Base-by-base conservation (phyloP, 2,113 vertebrate genomes). In the Eolophus roseicapilla region DNA sequence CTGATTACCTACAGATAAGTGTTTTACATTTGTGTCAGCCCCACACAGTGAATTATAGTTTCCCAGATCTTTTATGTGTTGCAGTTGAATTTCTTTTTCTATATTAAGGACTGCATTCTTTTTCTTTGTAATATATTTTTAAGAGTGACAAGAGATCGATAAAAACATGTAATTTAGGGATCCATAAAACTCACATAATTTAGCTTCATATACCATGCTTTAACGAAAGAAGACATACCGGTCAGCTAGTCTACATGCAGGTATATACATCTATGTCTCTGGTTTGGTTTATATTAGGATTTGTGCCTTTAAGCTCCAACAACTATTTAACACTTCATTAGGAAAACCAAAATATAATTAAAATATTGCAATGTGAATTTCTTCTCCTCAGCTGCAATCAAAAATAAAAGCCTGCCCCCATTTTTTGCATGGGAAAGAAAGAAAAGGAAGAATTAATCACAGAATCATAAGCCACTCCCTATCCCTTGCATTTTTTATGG, bases 121-220 rank as follows among this genome's bases (percentile, higher is more conserved):
- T 88, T 86, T 41, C 79, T 82, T 75, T 1, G 0, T 49, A 78
- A 76, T 84, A 39, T 49, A 84, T 82, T 95, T 95, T 89, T 94
- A 96, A 84, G 74, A 91, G 77, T 82, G 86, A 85, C 63, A 62
- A 86, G 93, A 92, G 95, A 94, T 94, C 81, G 0, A 96, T 96
- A 96, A 96, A 95, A 96, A 37, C 57, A n/a, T 86, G 68, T 92
- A 92, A 94, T 93, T 96, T 87, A 89, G 76, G 47, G 80, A 92
- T 84, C 92, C 46, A 88, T 93, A 93, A 95, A 92, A 3, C 64
- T 23, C 83, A 91, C 65, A 92, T 88, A 84, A 86, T 68, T 92
- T 84, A 93, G 52, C n/a, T 91, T 88, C 92, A 69, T 69, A 92
- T 84, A 92, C 77, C 74, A 24, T 35, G 52, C 47, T 89, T 76